Conservation (phyloP, 2,113 vertebrate species). For the chimpanzee (Pan troglodytes) region NHGRI_mPanTro3-v2.1_pri NC_086015.1:65216001-65216500, state of each 20-base stretch:
- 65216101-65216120: not conserved
- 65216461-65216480: not conserved
- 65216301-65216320: not conserved
- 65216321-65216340: not conserved
- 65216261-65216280: not conserved
- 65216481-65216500: not conserved
- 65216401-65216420: not conserved
- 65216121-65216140: not conserved
- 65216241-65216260: not conserved
- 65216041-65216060: not conserved
- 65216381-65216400: not conserved
- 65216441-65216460: not conserved
- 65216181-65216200: not conserved
- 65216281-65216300: not conserved
- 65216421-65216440: not conserved
- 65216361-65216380: not conserved
- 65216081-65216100: not conserved
- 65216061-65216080: not conserved
- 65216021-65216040: not conserved
- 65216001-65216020: not conserved
- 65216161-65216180: not conserved
- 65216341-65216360: no score
- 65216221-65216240: conserved; percentile 22
- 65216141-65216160: conserved; percentile 24
- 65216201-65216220: conserved; percentile 33